Evolutionary conservation across 1,140 invertebrate species (phyloP).

Genomic region (Temnothorax curvispinosus): DNA sequence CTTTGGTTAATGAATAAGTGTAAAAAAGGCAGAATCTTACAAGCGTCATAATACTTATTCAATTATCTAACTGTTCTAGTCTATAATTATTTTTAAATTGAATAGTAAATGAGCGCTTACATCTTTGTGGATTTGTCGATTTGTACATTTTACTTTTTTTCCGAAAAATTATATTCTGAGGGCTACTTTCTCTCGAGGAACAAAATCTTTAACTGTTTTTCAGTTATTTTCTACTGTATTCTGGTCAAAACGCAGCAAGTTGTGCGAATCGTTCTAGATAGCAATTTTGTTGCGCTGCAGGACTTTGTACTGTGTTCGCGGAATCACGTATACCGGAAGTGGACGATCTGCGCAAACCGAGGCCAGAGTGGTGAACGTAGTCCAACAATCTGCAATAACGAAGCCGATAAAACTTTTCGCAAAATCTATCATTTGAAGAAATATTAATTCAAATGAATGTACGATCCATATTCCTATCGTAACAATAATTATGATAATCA

Average conservation of each 20-base stretch:
- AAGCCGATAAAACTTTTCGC: not conserved
- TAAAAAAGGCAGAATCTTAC: not conserved
- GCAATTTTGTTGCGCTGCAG: constrained; percentile 1
- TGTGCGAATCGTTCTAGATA: not conserved
- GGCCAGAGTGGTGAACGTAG: not conserved
- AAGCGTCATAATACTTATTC: too few species aligned
- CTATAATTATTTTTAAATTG: not conserved
- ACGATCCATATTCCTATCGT: not conserved
- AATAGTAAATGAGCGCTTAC: not conserved
- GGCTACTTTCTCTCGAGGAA: not conserved
- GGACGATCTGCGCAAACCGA: constrained; percentile 19
- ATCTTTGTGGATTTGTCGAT: not conserved
- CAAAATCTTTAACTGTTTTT: not conserved
- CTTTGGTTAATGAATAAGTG: not conserved
- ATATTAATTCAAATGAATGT: not conserved
- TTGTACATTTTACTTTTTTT: not conserved
- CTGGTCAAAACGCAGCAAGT: not conserved
- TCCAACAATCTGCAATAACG: not conserved
- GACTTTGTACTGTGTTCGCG: constrained; percentile 7
- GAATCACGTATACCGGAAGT: constrained; percentile 47
- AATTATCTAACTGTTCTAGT: too few species aligned
- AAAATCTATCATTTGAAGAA: not conserved
- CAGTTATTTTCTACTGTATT: not conserved
- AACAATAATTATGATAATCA: constrained; percentile 12
- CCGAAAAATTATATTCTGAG: not conserved